Percentiles rank a stretch among this genome's conserved stretches.
These are phyloP conservation scores for Lutjanus campechanus DNA, from an alignment of 2,797 vertebrate genomes.

Conservation along the genomic window DNA sequence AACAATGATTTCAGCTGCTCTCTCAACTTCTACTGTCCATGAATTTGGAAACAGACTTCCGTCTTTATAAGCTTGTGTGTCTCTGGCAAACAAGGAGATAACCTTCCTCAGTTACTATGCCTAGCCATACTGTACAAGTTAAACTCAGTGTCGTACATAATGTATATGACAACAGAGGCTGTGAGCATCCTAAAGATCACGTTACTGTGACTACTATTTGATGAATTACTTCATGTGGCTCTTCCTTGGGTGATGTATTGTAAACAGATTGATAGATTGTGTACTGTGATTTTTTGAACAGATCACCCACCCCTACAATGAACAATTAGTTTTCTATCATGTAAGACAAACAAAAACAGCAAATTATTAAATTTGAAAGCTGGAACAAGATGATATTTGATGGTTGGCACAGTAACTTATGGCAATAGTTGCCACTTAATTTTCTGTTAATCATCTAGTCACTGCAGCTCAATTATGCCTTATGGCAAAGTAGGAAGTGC, in stretches of 20 bases:
- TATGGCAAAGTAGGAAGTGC: neutral
- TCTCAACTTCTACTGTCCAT: neutral
- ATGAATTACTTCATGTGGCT: too few relatives aligned
- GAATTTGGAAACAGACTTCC: neutral
- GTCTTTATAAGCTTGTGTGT: neutral
- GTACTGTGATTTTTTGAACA: too few relatives aligned
- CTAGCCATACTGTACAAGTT: neutral
- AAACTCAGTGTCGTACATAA: neutral
- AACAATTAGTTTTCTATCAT: too few relatives aligned
- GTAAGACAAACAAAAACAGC: too few relatives aligned
- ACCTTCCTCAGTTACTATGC: neutral
- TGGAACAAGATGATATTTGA: neutral
- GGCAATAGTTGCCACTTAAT: neutral
- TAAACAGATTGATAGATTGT: too few relatives aligned
- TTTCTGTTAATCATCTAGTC: neutral
- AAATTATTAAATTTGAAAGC: too few relatives aligned
- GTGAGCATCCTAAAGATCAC: neutral
- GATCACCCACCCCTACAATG: too few relatives aligned
- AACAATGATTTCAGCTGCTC: too few relatives aligned
- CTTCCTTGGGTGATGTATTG: too few relatives aligned
- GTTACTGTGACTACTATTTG: neutral
- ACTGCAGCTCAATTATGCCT: neutral
- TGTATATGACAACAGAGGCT: neutral
- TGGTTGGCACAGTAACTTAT: neutral
- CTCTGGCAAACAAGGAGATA: too few relatives aligned